A percentile compares a stretch with the other conserved stretches of the same genome.
These are phyloP conservation scores for Steinernema feltiae DNA, from an alignment of 1,140 invertebrate species.

Conservation along the genomic window DNA sequence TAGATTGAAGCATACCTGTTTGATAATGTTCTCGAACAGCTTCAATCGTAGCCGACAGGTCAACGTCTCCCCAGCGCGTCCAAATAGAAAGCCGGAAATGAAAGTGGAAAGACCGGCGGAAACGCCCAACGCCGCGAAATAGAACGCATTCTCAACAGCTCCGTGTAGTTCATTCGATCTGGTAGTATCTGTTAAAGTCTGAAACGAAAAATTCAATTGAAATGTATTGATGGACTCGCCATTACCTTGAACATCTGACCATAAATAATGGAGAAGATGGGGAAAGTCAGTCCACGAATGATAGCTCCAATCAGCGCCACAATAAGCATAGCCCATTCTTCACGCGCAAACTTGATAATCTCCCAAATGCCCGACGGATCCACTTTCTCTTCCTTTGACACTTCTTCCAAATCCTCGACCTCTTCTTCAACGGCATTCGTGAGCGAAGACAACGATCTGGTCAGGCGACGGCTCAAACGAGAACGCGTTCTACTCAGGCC, in stretches of 20 bases:
- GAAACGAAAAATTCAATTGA: slow-evolving; percentile 18
- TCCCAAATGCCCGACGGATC: slow-evolving; percentile 23
- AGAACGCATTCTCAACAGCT: slow-evolving; percentile 22
- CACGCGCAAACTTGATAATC: slow-evolving; percentile 27
- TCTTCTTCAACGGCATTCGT: neutral
- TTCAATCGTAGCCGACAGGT: slow-evolving; percentile 27
- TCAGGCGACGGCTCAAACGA: neutral
- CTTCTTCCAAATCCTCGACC: slow-evolving; percentile 8
- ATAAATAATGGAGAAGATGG: slow-evolving; percentile 38
- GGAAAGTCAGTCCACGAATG: slow-evolving; percentile 29
- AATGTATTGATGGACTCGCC: neutral
- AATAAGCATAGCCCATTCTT: slow-evolving; percentile 28
- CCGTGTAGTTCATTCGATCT: slow-evolving; percentile 24
- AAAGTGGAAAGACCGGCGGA: slow-evolving; percentile 17
- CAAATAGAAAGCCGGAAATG: neutral
- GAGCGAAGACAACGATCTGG: neutral
- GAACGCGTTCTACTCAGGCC: neutral
- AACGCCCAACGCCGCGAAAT: slow-evolving; percentile 25
- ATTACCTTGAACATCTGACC: slow-evolving; percentile 32
- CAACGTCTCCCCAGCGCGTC: slow-evolving; percentile 26
- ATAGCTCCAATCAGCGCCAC: slow-evolving; percentile 27
- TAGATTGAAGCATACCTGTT: slow-evolving; percentile 20
- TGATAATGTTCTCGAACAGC: slow-evolving; percentile 33
- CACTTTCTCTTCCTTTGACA: slow-evolving; percentile 20
- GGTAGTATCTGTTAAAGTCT: slow-evolving; percentile 19